Evolutionary conservation across 2,113 vertebrate species (phyloP).

Genomic region (Saimiri boliviensis): DNA sequence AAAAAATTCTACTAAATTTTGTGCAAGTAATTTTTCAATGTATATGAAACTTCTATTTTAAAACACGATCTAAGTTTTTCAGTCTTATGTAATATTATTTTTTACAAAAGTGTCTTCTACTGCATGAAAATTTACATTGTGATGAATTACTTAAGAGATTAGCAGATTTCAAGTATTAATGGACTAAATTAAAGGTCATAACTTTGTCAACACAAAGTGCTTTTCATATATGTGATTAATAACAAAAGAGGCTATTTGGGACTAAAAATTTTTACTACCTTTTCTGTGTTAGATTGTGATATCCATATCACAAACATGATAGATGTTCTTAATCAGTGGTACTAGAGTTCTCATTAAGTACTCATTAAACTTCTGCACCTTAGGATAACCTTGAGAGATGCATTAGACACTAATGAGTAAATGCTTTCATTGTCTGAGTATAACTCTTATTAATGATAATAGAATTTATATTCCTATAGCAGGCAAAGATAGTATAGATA

Average conservation of each 20-base stretch:
- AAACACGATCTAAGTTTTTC: neutral
- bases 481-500: neutral
- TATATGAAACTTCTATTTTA: neutral
- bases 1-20: constrained; percentile 17
- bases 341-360: constrained; percentile 83
- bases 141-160: constrained; percentile 76
- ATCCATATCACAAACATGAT: constrained; percentile 79
- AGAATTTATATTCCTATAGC: constrained; percentile 1
- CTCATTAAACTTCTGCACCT: constrained; percentile 84
- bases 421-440: constrained; percentile 41
- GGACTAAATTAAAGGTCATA: constrained; percentile 70
- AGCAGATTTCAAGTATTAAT: constrained; percentile 60
- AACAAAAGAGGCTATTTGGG: constrained; percentile 61
- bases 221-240: constrained; percentile 80
- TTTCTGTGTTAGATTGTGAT: constrained; percentile 65
- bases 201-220: constrained; percentile 68
- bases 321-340: constrained; percentile 84
- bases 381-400: constrained; percentile 84
- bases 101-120: neutral
- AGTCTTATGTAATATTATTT: neutral
- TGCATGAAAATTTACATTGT: constrained; percentile 63
- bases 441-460: constrained; percentile 64
- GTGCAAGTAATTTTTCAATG: neutral
- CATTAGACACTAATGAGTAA: constrained; percentile 82
- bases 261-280: constrained; percentile 75